phyloP scores from a whole-genome alignment of 2,797 vertebrate species.

The Phaenicophaeus curvirostris region DNA sequence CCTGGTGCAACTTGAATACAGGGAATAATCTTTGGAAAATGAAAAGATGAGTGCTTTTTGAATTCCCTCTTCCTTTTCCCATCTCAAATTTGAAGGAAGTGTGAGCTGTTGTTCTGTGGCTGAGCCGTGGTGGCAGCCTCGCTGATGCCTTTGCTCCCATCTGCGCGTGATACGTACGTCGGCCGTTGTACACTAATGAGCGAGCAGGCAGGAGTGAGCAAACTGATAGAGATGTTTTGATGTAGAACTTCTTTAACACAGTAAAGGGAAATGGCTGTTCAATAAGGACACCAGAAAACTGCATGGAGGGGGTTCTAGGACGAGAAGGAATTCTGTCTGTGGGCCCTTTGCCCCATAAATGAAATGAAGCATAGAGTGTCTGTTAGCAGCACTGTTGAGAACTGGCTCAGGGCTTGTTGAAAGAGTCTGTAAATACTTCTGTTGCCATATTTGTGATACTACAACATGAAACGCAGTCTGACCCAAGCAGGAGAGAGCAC shows the following conservation, averaged over 20 bases:
- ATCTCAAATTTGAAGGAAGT: not conserved
- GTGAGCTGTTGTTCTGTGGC: rapidly evolving
- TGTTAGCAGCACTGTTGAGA: not conserved
- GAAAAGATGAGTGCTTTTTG: rapidly evolving
- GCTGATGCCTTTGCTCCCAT: rapidly evolving
- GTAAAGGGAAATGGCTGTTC: not conserved
- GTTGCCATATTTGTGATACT: not conserved
- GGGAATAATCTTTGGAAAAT: not conserved
- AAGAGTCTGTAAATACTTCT: not conserved
- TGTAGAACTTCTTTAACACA: not conserved
- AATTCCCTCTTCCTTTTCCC: not conserved
- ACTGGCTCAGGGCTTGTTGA: not conserved
- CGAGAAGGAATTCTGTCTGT: not conserved
- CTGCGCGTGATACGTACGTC: rapidly evolving
- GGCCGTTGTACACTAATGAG: rapidly evolving
- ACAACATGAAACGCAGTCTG: not conserved
- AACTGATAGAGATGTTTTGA: not conserved
- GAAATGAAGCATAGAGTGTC: not conserved
- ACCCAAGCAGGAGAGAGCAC: not conserved
- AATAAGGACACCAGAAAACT: not conserved
- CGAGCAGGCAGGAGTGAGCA: not conserved
- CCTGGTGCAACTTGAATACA: no score
- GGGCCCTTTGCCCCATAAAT: not conserved
- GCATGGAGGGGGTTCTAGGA: not conserved
- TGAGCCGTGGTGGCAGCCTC: rapidly evolving